Conservation (phyloP, 2,888 invertebrate species). For the Oxytorus armatus region DNA sequence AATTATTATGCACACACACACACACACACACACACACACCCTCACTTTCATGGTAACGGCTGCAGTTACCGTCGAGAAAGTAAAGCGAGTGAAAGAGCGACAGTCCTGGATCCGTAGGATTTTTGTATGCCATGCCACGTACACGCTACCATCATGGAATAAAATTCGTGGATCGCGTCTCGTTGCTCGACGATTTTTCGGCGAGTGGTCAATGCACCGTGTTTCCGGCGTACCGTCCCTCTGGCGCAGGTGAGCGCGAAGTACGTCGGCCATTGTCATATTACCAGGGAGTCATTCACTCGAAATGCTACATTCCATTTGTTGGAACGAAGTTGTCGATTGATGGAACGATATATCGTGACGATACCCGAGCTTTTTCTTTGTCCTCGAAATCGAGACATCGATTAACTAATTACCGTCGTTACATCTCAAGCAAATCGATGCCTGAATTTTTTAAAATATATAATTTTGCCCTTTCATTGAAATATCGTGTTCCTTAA, state of each 20-base stretch:
- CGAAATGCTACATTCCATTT: neutral
- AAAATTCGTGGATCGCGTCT: slow-evolving; percentile 54
- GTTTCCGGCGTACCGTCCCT: too few species aligned
- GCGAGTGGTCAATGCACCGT: slow-evolving; percentile 60
- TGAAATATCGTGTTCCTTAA: too few species aligned
- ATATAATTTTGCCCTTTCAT: too few species aligned
- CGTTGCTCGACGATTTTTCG: slow-evolving; percentile 55
- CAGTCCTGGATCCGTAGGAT: slow-evolving; percentile 45
- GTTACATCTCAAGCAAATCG: too few species aligned
- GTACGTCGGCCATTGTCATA: too few species aligned
- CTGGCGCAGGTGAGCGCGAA: slow-evolving; percentile 8
- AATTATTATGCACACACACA: too few species aligned
- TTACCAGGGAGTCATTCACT: neutral
- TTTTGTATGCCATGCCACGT: slow-evolving; percentile 59
- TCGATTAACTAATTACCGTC: too few species aligned
- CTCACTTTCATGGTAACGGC: slow-evolving; percentile 18
- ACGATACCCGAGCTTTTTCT: too few species aligned
- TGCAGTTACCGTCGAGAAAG: slow-evolving; percentile 43
- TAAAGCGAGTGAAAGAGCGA: slow-evolving; percentile 32
- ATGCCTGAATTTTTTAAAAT: too few species aligned
- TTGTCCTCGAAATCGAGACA: too few species aligned
- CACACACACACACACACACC: too few species aligned
- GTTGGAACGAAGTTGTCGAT: neutral
- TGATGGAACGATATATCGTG: neutral
- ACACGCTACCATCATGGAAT: slow-evolving; percentile 60